Evolutionary conservation across 2,888 invertebrate species (phyloP).

Genomic region (Conchocele bisecta): DNA sequence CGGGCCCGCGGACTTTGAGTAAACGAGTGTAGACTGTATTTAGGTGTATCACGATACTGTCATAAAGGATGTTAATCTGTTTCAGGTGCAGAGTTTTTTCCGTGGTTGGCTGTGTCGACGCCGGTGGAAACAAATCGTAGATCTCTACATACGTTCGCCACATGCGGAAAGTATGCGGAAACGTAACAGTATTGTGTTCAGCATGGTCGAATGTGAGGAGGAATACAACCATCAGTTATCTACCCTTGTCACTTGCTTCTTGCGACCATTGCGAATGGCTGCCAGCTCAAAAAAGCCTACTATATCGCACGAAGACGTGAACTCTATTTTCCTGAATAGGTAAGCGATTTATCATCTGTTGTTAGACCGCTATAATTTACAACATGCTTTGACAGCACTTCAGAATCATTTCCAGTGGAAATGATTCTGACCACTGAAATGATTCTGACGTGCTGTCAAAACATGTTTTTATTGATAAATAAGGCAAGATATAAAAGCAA

Average conservation of each 20-base stretch:
- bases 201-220: constrained; percentile 95
- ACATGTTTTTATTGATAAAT: no score
- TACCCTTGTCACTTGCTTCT: constrained; percentile 92
- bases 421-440: no score
- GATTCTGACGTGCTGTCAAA: no score
- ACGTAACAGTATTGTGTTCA: constrained; percentile 89
- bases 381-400: no score
- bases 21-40: no score
- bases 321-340: constrained; percentile 95
- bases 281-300: constrained; percentile 96
- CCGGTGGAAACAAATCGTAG: constrained; percentile 97
- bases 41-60: no score
- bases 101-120: constrained; percentile 95
- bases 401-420: no score
- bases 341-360: constrained; percentile 58
- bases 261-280: constrained; percentile 94
- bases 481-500: no score
- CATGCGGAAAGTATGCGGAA: constrained; percentile 97
- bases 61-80: not conserved
- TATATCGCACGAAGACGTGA: constrained; percentile 95
- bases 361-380: no score
- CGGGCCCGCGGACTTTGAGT: no score
- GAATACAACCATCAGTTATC: constrained; percentile 96
- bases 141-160: constrained; percentile 96
- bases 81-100: constrained; percentile 91